Base-by-base conservation (phyloP, 2,113 vertebrate genomes). In the Mionectes macconnelli region DNA sequence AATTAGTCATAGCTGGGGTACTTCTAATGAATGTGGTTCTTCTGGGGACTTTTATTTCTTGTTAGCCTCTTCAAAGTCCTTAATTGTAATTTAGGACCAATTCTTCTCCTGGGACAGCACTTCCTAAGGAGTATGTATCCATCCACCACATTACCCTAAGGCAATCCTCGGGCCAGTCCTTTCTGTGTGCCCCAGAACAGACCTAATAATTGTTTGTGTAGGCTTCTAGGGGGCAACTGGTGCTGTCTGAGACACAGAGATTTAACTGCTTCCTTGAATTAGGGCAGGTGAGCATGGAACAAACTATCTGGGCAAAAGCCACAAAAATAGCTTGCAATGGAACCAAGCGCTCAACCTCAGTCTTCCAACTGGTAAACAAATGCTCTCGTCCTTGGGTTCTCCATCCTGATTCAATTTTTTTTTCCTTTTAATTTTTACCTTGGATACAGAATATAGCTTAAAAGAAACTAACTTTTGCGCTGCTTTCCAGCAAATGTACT, bases 291-390 rank as follows among this genome's bases (percentile, higher is more conserved):
- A 83, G 31, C 11, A 21, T 13, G 30, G 24, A 77, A 66, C 37
- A 7, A 78, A 35, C 3, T 28, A 4, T 62, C 17, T 67, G 35
- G 31, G 14, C 14, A 75, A 87, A 89, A 75, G 25, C 4, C 35
- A 37, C 16, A 42, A n/a, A 77, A 83, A 31, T 18, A 47, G 2
- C 35, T 81, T 40, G 2, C 27, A 19, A 35, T 45, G 22, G 33
- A 87, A 72, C 13, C 5, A 56, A 67, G 30, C 10, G 22, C 19
- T 81, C 6, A 76, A 2, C 4, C 7, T 59, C 0, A 0, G 4
- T 45, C 20, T 80, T 88, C 52, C 53, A 78, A 4, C 3, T 24
- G 7, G 7, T 16, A 74, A 50, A 73, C 13, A 59, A 57, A 85
- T 72, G 0, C 4, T 11, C 2, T 42, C 7, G 14, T 10, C 21